phyloP scores from a whole-genome alignment of 1,140 invertebrate species.

The Ceratitis capitata region DNA sequence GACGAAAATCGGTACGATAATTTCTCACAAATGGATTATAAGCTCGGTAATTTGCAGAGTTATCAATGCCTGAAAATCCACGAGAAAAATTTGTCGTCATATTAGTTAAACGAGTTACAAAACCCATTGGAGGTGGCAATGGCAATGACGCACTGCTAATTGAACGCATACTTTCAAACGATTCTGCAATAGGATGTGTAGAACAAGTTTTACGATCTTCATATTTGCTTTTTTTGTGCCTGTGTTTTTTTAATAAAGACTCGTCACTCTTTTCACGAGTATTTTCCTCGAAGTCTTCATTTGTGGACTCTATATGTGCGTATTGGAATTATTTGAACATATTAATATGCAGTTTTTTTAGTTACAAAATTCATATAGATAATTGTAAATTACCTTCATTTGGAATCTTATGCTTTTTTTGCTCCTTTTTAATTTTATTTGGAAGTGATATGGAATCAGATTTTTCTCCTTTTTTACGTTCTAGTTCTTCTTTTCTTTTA shows the following conservation, averaged over 20 bases:
- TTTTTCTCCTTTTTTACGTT: conserved; percentile 21
- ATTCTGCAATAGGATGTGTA: background rate
- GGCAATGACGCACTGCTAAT: background rate
- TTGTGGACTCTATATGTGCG: background rate
- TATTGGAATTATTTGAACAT: background rate
- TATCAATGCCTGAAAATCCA: conserved; percentile 7
- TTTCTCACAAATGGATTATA: conserved; percentile 40
- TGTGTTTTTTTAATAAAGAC: background rate
- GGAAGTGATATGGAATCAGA: background rate
- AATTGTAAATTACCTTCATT: conserved; percentile 38
- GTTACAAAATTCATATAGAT: background rate
- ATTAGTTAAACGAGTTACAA: background rate
- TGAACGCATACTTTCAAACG: background rate
- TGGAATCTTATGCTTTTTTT: conserved; percentile 1
- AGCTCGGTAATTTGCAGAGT: background rate
- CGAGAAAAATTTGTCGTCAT: conserved; percentile 10
- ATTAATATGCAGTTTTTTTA: background rate
- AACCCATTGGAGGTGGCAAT: background rate
- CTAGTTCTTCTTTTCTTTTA: conserved; percentile 35
- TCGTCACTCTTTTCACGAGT: background rate
- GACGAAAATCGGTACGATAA: conserved; percentile 28
- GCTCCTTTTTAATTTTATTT: conserved; percentile 25
- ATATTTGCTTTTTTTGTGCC: background rate
- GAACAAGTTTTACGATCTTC: background rate
- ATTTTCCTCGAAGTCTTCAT: background rate